Percentiles rank a stretch among this genome's conserved stretches.
phyloP scores from a whole-genome alignment of 1,140 invertebrate species.

The Drosophila sulfurigaster region DNA sequence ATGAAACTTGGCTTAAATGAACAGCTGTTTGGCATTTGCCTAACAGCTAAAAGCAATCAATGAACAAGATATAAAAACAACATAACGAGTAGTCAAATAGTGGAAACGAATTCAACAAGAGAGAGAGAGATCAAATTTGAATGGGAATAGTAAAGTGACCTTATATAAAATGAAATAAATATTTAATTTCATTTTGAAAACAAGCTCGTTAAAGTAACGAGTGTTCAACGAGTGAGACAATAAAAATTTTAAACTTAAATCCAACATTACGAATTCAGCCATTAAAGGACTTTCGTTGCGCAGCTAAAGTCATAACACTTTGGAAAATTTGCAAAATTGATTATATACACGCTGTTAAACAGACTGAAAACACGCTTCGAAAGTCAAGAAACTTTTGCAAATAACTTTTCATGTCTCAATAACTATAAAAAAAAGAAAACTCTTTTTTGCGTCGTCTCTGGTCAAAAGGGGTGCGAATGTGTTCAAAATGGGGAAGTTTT shows the following conservation, averaged over 20 bases:
- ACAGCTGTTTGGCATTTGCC: neutral
- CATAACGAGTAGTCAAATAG: neutral
- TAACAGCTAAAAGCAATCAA: neutral
- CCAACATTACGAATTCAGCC: neutral
- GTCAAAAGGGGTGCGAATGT: neutral
- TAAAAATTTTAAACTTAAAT: no score
- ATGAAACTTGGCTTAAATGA: neutral
- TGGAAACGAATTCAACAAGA: no score
- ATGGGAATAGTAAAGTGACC: no score
- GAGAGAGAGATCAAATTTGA: no score
- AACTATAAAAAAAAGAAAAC: neutral
- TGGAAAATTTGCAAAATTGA: constrained; percentile 6
- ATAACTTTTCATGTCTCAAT: constrained; percentile 14
- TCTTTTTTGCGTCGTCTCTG: neutral
- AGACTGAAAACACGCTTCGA: neutral
- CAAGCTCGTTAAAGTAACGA: neutral
- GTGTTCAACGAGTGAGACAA: neutral
- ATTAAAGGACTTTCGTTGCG: constrained; percentile 6
- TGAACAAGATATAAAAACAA: neutral
- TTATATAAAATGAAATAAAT: no score
- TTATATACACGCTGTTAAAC: constrained; percentile 17
- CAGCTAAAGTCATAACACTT: constrained; percentile 2
- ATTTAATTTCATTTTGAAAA: no score
- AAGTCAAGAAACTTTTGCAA: constrained; percentile 5
- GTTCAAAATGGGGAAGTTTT: neutral